Evolutionary conservation across 2,113 vertebrate species (phyloP), one percentile per base, ranked within the genome.

Genomic region (Suricata suricatta): DNA sequence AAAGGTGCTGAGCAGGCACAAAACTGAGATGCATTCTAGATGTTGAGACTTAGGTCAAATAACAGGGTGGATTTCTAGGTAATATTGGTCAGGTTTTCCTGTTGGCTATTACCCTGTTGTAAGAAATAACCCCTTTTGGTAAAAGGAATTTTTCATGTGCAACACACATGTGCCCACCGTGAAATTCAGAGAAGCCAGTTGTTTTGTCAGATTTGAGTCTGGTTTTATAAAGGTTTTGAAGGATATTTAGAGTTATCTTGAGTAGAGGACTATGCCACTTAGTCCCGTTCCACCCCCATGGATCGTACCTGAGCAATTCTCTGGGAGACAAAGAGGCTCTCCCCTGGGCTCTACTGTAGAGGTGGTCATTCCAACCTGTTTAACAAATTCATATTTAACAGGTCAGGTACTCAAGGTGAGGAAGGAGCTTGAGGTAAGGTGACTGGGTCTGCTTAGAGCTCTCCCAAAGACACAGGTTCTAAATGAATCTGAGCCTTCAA

Each of bases 201-300:
- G 54, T 47, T 81, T 88, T 16, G 83, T 41, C 3, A 23, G 66
- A 21, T 80, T 66, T 64, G 17, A 50, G 10, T 54, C 23, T 90
- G 76, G 25, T 77, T 77, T 77, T 47, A 77, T 31, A 31, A 47
- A 17, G 27, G 14, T 47, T 77, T 29, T 47, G 41, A 77, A 77
- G 41, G 44, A 31, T 47, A 77, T 77, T 77, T 77, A 47, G 31
- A 21, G 14, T 57, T 7, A 68, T 35, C 1, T 25, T 35, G 29
- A 63, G 74, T 17, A 63, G 69, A 86, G 63, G 19, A 66, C 31
- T 35, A 66, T 16, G 17, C 12, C 16, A 0, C 23, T 11, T 33
- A 7, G 14, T 17, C 4, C 17, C 0, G 1, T 4, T 12, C 23
- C 15, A 57, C 4, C 17, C 33, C n/a, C 10, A 13, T 27, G 33